Base-by-base conservation (phyloP, 2,888 invertebrate species). In the Odontomyia ornata region DNA sequence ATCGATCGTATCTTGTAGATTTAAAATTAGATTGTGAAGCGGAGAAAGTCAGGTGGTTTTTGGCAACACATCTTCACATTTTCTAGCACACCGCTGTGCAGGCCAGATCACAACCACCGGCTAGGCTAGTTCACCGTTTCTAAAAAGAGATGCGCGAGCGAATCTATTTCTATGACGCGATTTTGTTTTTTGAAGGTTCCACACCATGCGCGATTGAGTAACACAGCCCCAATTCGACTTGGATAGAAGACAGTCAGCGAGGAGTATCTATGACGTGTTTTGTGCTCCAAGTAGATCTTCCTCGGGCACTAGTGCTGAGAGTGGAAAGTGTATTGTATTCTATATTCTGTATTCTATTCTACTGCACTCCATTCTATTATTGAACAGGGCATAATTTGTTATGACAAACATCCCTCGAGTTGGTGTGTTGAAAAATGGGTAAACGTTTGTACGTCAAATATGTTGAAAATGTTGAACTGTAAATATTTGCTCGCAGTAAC, bases 41-140 rank as follows among this genome's bases (percentile, higher is more conserved):
- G 30, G 72, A 56, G 72, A 72, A 72, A 72, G 72, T 72, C 72
- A 72, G 72, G 72, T 72, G 72, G 72, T 72, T 72, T 72, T 72
- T 72, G 57, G 72, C 72, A 57, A 57, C 30, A 72, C 30, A 9
- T 18, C 30, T 4, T 21, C 25, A 23, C 23, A 30, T 47, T 69
- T 69, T 69, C 69, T 46, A 47, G 69, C 69, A 47, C 47, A 67
- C 43, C 46, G 30, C 27, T 15, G 47, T 9, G 46, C 18, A 43
- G 15, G 18, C 15, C 11, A 7, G 9, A 69, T 18, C 47, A 15
- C 52, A 72, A 72, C 72, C 72, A 72, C 72, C 72, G 72, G 23
- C 71, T 71, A 11, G 72, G 23, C 71, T 71, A 11, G 69, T 30
- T 23, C 60, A 23, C 9, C 21, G 21, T 18, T 47, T 69, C 5